A percentile compares a stretch with the other conserved stretches of the same genome.
phyloP scores from a whole-genome alignment of 2,113 vertebrate genomes.

The Tetrax tetrax region DNA sequence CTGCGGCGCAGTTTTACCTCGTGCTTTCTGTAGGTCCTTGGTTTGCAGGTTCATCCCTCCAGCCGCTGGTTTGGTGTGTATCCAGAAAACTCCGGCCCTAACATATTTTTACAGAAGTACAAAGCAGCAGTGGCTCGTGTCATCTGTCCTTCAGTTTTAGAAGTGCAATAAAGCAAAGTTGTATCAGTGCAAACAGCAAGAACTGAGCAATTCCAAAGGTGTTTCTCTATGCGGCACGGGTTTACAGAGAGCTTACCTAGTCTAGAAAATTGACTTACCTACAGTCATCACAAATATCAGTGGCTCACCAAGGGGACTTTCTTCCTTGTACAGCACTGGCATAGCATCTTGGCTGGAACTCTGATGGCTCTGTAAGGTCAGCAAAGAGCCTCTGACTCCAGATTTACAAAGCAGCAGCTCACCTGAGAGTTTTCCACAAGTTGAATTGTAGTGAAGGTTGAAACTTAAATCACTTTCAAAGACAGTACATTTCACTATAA shows the following conservation, averaged over 20 bases:
- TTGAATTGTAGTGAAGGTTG: background rate
- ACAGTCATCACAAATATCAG: background rate
- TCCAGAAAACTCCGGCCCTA: background rate
- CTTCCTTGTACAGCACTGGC: background rate
- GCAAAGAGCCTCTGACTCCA: background rate
- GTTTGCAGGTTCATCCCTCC: background rate
- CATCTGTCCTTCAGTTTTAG: background rate
- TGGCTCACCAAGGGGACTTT: background rate
- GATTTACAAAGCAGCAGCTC: background rate
- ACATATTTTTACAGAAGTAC: fast-evolving
- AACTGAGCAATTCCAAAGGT: background rate
- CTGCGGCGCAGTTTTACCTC: background rate
- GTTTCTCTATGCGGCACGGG: background rate
- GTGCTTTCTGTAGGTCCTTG: fast-evolving
- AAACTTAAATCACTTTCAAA: background rate
- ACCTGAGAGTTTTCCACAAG: background rate
- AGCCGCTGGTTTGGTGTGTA: fast-evolving
- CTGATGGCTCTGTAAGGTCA: background rate
- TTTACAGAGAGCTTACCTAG: background rate
- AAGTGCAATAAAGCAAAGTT: slow-evolving; percentile 34
- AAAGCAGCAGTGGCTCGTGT: background rate
- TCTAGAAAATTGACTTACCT: background rate
- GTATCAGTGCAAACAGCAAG: background rate
- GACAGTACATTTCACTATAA: background rate
- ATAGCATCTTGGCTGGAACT: background rate